Conservation (phyloP, 2,113 vertebrate genomes). For the Physeter macrocephalus region DNA sequence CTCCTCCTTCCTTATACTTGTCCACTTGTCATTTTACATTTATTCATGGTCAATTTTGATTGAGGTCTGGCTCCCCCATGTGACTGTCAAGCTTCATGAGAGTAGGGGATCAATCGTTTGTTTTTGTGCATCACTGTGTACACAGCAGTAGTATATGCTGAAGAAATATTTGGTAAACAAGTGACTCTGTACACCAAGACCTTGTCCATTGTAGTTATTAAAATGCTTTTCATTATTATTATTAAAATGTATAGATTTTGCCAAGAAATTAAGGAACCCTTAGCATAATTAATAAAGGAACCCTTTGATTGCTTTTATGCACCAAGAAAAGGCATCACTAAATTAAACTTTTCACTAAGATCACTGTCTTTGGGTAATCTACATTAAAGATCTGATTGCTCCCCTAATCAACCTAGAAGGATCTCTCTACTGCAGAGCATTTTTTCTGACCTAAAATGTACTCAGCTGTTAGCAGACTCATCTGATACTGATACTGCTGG, state of each 20-base stretch:
- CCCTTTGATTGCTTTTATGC: not conserved
- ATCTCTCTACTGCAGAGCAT: not conserved
- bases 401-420: not conserved
- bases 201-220: not conserved
- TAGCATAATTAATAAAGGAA: not conserved
- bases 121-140: not conserved
- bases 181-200: not conserved
- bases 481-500: constrained; percentile 40
- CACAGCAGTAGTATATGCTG: not conserved
- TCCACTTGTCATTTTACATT: not conserved
- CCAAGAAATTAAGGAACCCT: not conserved
- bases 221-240: not conserved
- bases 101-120: not conserved
- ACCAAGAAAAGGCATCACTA: not conserved
- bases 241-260: not conserved
- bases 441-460: constrained; percentile 33
- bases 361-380: not conserved
- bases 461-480: constrained; percentile 39
- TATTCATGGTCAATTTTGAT: not conserved
- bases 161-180: not conserved
- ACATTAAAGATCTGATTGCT: not conserved
- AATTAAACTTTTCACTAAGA: not conserved
- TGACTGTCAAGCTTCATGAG: not conserved
- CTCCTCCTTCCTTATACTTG: not conserved
- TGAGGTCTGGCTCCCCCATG: not conserved